Percentiles rank a stretch among this genome's conserved stretches.
phyloP scores from a whole-genome alignment of 1,140 invertebrate species.

The Venustaconcha ellipsiformis region DNA sequence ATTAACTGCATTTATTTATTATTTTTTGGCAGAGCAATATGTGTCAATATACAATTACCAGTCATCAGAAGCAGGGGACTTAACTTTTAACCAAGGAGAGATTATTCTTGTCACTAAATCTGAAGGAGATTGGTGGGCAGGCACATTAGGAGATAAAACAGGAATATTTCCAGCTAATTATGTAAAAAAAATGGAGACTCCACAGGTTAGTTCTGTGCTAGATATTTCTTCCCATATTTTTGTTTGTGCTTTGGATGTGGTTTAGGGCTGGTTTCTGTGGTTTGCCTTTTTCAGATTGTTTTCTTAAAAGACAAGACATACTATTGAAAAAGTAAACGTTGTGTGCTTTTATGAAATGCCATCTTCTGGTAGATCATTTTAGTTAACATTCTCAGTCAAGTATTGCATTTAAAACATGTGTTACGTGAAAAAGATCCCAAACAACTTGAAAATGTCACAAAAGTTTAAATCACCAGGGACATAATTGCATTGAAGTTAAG shows the following conservation, averaged over 20 bases:
- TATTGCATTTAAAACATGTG: no score
- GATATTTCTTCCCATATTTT: neutral
- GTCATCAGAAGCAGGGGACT: conserved; percentile 90
- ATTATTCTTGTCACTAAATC: conserved; percentile 74
- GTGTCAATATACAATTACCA: conserved; percentile 75
- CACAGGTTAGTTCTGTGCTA: conserved; percentile 38
- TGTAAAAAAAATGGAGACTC: conserved; percentile 65
- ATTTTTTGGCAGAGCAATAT: conserved; percentile 77
- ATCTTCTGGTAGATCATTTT: no score
- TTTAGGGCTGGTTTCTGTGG: neutral
- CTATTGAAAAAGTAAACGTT: no score
- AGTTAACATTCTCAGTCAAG: no score
- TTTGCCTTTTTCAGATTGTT: no score
- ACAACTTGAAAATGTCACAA: no score
- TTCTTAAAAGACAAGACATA: no score
- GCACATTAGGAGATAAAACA: conserved; percentile 82
- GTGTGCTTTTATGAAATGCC: no score
- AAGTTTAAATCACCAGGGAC: no score
- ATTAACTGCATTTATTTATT: no score
- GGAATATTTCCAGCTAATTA: conserved; percentile 90
- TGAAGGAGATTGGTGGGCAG: conserved; percentile 99
- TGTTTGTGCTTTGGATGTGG: neutral
- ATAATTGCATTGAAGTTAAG: no score
- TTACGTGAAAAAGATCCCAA: no score
- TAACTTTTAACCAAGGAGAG: conserved; percentile 92